Percentiles rank a stretch among this genome's conserved stretches.
Evolutionary conservation across 1,140 invertebrate genomes (phyloP).

Genomic region (Tetragnatha versicolor): DNA sequence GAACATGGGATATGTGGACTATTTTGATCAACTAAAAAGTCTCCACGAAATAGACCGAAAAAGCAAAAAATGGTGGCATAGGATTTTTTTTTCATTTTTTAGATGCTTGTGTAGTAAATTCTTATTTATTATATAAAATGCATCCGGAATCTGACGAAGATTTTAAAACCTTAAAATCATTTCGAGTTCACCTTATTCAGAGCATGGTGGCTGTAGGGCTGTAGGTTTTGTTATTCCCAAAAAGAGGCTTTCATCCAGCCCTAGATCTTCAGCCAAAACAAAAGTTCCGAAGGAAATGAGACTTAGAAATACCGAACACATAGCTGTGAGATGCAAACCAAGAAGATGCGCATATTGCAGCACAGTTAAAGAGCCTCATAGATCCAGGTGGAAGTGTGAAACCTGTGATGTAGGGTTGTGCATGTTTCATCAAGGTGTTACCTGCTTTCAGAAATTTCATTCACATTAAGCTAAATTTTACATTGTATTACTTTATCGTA

Average conservation of each 20-base stretch:
- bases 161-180: too few relatives aligned
- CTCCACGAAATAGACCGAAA: conserved; percentile 56
- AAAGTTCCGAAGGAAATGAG: background rate
- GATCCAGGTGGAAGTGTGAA: conserved; percentile 7
- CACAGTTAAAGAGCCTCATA: background rate
- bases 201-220: too few relatives aligned
- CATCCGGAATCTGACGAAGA: too few relatives aligned
- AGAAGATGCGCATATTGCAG: background rate
- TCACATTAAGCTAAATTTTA: too few relatives aligned
- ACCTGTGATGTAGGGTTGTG: background rate
- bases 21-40: conserved; percentile 61
- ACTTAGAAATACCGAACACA: background rate
- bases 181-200: too few relatives aligned
- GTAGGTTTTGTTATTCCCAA: too few relatives aligned
- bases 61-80: conserved; percentile 57
- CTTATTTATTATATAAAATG: too few relatives aligned
- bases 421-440: background rate
- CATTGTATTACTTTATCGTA: too few relatives aligned
- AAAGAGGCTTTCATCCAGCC: too few relatives aligned
- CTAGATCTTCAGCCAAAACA: too few relatives aligned
- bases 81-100: too few relatives aligned
- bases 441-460: conserved; percentile 12
- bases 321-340: background rate
- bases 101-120: too few relatives aligned
- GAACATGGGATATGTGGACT: conserved; percentile 66